Evolutionary conservation across 1,140 invertebrate genomes (phyloP).

Genomic region (Anoplolepis gracilipes): DNA sequence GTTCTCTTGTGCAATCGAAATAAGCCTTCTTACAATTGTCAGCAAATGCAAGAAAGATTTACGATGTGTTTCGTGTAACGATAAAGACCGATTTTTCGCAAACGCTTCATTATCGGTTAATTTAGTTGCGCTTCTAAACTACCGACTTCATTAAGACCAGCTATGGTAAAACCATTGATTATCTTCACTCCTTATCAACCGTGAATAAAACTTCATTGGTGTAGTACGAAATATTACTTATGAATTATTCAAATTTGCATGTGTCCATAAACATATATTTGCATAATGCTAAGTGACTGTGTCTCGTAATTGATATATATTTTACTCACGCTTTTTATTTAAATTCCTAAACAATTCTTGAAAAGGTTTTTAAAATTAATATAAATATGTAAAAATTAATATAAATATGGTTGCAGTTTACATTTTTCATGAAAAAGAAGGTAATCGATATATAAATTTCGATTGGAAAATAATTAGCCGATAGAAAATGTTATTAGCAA

Average conservation of each 20-base stretch:
- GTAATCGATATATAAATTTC: neutral
- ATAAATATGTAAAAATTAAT: neutral
- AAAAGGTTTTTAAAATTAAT: neutral
- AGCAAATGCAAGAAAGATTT: conserved; percentile 12
- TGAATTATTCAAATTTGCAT: neutral
- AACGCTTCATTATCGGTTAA: conserved; percentile 16
- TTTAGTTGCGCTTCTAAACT: neutral
- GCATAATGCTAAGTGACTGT: neutral
- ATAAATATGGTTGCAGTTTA: neutral
- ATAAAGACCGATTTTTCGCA: neutral
- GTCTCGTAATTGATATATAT: neutral
- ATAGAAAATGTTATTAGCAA: conserved; percentile 14
- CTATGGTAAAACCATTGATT: neutral
- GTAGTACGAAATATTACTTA: neutral
- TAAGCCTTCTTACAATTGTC: neutral
- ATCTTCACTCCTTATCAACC: neutral
- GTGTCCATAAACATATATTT: neutral
- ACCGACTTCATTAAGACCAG: neutral
- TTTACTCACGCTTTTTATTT: neutral
- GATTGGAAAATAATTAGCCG: neutral
- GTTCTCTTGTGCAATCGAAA: neutral
- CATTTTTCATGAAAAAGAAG: neutral
- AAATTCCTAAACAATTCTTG: neutral
- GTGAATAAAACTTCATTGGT: neutral
- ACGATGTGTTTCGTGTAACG: neutral